Percentiles rank a stretch among this genome's conserved stretches.
These are phyloP conservation scores for Saguinus midas DNA, from an alignment of 2,113 vertebrate genomes.

Conservation along the genomic window DNA sequence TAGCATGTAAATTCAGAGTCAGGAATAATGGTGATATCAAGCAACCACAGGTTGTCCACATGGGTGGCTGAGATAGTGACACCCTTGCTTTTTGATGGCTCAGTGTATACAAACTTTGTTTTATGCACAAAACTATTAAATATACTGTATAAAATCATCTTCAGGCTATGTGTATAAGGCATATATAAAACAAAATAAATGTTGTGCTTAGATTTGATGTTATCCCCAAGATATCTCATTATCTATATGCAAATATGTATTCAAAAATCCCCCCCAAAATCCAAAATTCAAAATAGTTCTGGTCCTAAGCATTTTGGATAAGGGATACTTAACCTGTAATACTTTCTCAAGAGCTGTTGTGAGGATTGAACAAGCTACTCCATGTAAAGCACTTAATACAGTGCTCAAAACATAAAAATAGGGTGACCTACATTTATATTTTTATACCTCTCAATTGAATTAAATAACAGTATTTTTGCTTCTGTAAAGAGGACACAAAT, in stretches of 20 bases:
- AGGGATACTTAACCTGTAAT: not conserved
- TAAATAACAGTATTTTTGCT: slow-evolving; percentile 34
- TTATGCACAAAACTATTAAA: not conserved
- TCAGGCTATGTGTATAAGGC: not conserved
- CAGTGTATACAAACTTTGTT: not conserved
- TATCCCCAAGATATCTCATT: not conserved
- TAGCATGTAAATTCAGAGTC: not conserved
- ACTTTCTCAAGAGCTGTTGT: not conserved
- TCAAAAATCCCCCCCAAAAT: not conserved
- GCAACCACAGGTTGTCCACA: not conserved
- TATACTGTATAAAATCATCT: not conserved
- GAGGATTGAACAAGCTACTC: not conserved
- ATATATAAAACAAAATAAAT: not conserved
- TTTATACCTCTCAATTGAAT: not conserved
- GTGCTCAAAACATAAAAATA: not conserved
- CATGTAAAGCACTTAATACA: not conserved
- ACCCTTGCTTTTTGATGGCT: not conserved
- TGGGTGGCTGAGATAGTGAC: not conserved
- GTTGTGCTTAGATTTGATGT: not conserved
- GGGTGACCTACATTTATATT: not conserved
- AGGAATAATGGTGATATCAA: not conserved
- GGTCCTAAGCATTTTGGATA: not conserved
- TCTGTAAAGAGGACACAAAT: not conserved
- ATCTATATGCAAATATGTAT: not conserved
- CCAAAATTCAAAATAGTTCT: not conserved